Evolutionary conservation across 2,888 invertebrate genomes (phyloP), one percentile per base, ranked within the genome.

Genomic region (Brachylomia viminalis): DNA sequence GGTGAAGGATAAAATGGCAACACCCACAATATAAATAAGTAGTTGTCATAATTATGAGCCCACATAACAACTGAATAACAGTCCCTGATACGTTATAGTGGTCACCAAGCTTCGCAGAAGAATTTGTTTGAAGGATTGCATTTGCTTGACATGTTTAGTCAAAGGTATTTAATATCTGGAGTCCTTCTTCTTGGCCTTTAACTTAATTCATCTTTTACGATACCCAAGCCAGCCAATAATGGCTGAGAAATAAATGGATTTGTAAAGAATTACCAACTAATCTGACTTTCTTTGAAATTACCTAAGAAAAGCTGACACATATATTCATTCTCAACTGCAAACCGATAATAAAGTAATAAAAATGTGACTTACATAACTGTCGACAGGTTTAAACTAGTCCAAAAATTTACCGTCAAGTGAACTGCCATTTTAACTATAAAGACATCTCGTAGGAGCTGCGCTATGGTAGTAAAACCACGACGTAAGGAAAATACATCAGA

Each of bases 351-450:
- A 88, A 86, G 72, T 80, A 77, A 87, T 88, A 87, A 88, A 85
- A 87, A 78, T 73, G 42, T 72, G 79, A 85, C 80, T 85, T 82
- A 88, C 81, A 80, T 76, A 68, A 66, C 81, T 61, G 76, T 71
- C 58, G 77, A 87, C 88, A 79, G 78, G 80, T 88, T 88, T 82
- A 81, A 87, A 83, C 79, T 87, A 83, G 83, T 79, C 75, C 79
- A 78, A 81, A 88, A 88, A 87, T 87, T 85, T 88, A 88, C 75
- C 79, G 73, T 85, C 78, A 81, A 80, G 79, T 65, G 71, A 77
- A 80, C 76, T 72, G 52, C 83, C 80, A 74, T 84, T 87, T 85
- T 78, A 70, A 83, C 85, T 73, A 87, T 82, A 77, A 87, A 84
- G 80, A 77, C 78, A 71, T 73, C 69, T 73, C 71, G 75, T 45